These are phyloP conservation scores for Papilio glaucus DNA, from an alignment of 1,140 invertebrate species.

Conservation along the genomic window DNA sequence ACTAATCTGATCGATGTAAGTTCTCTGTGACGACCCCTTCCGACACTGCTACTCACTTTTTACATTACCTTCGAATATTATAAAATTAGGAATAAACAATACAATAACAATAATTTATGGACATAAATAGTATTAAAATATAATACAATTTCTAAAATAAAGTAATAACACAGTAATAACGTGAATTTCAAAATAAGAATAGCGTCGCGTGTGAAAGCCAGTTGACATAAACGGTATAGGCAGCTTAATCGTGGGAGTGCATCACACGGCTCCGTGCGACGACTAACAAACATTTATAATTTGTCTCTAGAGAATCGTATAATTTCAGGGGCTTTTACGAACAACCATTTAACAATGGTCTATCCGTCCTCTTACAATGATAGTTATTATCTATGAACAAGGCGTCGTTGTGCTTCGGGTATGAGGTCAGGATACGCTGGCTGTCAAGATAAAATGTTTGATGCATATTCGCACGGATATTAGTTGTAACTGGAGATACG, in stretches of 20 bases:
- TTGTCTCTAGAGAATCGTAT: conserved; percentile 62
- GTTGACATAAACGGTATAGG: conserved; percentile 42
- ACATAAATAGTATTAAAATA: not conserved
- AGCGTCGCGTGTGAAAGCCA: conserved; percentile 19
- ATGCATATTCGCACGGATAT: conserved; percentile 68
- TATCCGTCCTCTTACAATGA: not conserved
- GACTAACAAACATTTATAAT: conserved; percentile 65
- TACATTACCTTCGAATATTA: no score
- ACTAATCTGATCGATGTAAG: no score
- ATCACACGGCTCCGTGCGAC: conserved; percentile 57
- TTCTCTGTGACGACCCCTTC: no score
- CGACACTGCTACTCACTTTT: no score
- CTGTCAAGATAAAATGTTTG: conserved; percentile 23
- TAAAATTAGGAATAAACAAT: not conserved
- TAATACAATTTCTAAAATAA: not conserved
- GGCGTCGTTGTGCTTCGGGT: conserved; percentile 1
- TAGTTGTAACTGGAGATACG: conserved; percentile 52
- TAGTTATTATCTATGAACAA: not conserved
- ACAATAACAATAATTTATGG: no score
- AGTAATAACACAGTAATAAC: not conserved
- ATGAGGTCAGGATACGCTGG: conserved; percentile 8
- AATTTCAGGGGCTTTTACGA: conserved; percentile 45
- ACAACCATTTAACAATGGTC: conserved; percentile 50
- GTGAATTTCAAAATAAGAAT: not conserved
- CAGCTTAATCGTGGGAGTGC: conserved; percentile 59